Base-by-base conservation (phyloP, 1,140 invertebrate species). In the Aleiodes sp. region DNA sequence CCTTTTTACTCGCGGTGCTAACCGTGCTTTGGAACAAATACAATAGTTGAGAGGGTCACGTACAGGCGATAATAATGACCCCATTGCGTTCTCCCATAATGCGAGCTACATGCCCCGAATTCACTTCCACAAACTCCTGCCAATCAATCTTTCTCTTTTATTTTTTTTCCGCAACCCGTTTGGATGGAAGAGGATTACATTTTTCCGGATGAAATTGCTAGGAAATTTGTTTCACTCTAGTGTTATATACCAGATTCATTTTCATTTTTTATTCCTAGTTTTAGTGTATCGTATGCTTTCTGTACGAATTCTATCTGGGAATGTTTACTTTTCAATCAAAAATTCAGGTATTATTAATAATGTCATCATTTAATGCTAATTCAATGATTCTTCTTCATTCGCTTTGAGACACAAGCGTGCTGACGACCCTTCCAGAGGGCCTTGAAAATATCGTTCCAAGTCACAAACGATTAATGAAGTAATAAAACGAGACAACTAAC, bases 1-100 rank as follows among this genome's bases (percentile, higher is more conserved):
- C 41, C 8, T 56, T 21, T n/a, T n/a, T n/a, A n/a, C n/a, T n/a
- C n/a, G n/a, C n/a, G n/a, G n/a, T n/a, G n/a, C n/a, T n/a, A n/a
- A n/a, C 7, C 28, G n/a, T 3, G 21, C 9, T 29, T 29, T n/a
- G 4, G 16, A 29, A 31, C 26, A 61, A 14, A 39, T 29, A 62
- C 33, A 52, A 52, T 52, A 9, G 4, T 16, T 12, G 37, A 71
- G 63, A 63, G 60, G 72, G 70, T 82, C 79, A 80, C 76, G 77
- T 78, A 64, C 73, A 68, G 59, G 63, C 75, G 60, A 78, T 78
- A 76, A 80, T 78, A 78, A 79, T 73, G 70, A 78, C 72, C 73
- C 68, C 71, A 60, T 67, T 59, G 62, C 62, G 33, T 59, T 24
- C 70, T 69, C 65, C 68, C 70, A 74, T 73, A 78, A 82, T 57